A percentile compares a stretch with the other conserved stretches of the same genome.
phyloP scores from a whole-genome alignment of 53 echinoderm and acorn worm species.

The Crossaster papposus region DNA sequence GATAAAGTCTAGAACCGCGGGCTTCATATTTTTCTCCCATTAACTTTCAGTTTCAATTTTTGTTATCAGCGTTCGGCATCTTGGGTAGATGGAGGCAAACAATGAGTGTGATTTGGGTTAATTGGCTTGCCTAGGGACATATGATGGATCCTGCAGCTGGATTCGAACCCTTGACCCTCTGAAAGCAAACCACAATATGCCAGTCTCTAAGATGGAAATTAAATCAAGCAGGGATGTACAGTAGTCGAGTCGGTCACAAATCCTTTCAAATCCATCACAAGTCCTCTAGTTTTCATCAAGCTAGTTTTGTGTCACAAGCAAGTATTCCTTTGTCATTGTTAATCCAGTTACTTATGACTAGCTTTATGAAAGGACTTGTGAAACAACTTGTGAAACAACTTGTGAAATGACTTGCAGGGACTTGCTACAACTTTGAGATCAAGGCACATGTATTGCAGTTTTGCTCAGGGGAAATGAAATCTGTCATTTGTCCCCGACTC shows the following conservation, averaged over 20 bases:
- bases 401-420: too few species aligned
- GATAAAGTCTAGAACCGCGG: background rate
- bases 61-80: background rate
- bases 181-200: background rate
- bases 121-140: constrained; percentile 1
- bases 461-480: background rate
- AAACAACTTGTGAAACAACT: too few species aligned
- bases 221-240: too few species aligned
- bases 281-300: too few species aligned
- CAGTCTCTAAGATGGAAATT: too few species aligned
- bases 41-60: background rate
- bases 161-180: background rate
- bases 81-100: background rate
- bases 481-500: background rate
- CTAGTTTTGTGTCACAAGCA: too few species aligned
- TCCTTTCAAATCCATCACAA: too few species aligned
- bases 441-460: background rate
- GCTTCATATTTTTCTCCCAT: background rate
- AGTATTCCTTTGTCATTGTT: too few species aligned
- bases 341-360: too few species aligned
- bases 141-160: background rate
- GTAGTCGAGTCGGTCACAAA: too few species aligned
- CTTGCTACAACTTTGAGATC: background rate
- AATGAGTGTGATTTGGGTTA: background rate
- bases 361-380: too few species aligned